A percentile compares a stretch with the other conserved stretches of the same genome.
Conservation (phyloP, 2,888 invertebrate species). For the Artemia sinica region DNA sequence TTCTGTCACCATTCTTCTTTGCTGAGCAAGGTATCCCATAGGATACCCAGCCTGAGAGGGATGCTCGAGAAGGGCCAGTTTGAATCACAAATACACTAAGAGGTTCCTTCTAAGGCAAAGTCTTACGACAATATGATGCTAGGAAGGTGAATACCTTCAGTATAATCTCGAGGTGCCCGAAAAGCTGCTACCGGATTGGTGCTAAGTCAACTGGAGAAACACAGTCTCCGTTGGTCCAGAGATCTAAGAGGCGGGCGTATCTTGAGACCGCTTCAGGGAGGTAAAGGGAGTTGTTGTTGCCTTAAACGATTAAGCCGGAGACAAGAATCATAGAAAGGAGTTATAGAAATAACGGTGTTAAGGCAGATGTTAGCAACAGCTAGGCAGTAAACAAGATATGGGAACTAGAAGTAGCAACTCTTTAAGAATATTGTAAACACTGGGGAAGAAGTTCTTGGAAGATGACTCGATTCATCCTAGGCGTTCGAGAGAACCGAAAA, state of each 20-base stretch:
- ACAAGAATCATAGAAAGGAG: background rate
- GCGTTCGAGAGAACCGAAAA: too few species aligned
- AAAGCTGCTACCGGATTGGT: slow-evolving; percentile 14
- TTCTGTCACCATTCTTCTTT: slow-evolving; percentile 21
- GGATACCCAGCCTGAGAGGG: slow-evolving; percentile 20
- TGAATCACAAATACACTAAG: slow-evolving; percentile 4
- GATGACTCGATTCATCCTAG: too few species aligned
- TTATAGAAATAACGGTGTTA: background rate
- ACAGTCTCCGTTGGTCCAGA: background rate
- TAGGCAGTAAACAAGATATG: slow-evolving; percentile 1
- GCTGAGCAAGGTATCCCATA: slow-evolving; percentile 17
- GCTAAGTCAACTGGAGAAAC: slow-evolving; percentile 13
- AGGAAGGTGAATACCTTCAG: slow-evolving; percentile 8
- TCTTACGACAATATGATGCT: slow-evolving; percentile 13
- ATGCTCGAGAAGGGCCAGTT: slow-evolving; percentile 22
- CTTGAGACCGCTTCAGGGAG: slow-evolving; percentile 11
- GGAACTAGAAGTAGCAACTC: slow-evolving; percentile 1
- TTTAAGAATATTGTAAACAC: slow-evolving; percentile 6
- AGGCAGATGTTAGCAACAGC: slow-evolving; percentile 9
- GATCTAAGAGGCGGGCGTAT: slow-evolving; percentile 13
- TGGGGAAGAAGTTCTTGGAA: background rate
- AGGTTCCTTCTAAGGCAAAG: slow-evolving; percentile 2
- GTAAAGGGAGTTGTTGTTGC: background rate
- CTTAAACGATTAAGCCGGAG: slow-evolving; percentile 1
- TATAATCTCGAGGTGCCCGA: slow-evolving; percentile 12